These are phyloP conservation scores for Andrena marginata DNA, from an alignment of 2,888 invertebrate genomes.

Conservation along the genomic window DNA sequence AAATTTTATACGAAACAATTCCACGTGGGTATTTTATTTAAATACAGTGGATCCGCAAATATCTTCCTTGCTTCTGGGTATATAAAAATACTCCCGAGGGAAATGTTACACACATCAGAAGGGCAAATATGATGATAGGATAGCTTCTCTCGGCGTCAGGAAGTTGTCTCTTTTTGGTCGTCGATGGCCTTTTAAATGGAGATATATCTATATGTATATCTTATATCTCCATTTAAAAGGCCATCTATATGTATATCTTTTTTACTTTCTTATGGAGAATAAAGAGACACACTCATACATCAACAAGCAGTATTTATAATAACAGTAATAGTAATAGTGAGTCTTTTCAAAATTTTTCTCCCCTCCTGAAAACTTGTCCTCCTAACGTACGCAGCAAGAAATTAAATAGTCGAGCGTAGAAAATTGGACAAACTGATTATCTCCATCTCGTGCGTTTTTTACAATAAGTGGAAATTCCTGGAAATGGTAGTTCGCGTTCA, in stretches of 20 bases:
- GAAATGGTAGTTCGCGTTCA: not conserved
- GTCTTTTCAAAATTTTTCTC: no score
- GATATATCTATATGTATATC: not conserved
- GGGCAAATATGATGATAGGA: not conserved
- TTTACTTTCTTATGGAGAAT: not conserved
- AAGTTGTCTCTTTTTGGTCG: conserved; percentile 9
- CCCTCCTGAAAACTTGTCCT: no score
- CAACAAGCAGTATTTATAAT: not conserved
- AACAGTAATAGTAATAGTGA: no score
- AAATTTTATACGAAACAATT: not conserved
- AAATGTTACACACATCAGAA: not conserved
- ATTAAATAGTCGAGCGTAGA: no score
- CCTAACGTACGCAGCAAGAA: no score
- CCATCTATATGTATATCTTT: not conserved
- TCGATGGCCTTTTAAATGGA: conserved; percentile 9
- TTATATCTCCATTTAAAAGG: no score
- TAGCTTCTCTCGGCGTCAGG: not conserved
- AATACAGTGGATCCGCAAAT: not conserved
- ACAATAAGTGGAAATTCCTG: not conserved
- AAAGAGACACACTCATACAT: not conserved
- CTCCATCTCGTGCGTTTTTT: not conserved
- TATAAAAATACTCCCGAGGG: not conserved
- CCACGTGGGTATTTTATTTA: no score
- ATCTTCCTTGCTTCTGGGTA: not conserved
- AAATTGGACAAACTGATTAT: not conserved